phyloP scores from a whole-genome alignment of 1,140 invertebrate genomes.

The Zaprionus camerounensis region DNA sequence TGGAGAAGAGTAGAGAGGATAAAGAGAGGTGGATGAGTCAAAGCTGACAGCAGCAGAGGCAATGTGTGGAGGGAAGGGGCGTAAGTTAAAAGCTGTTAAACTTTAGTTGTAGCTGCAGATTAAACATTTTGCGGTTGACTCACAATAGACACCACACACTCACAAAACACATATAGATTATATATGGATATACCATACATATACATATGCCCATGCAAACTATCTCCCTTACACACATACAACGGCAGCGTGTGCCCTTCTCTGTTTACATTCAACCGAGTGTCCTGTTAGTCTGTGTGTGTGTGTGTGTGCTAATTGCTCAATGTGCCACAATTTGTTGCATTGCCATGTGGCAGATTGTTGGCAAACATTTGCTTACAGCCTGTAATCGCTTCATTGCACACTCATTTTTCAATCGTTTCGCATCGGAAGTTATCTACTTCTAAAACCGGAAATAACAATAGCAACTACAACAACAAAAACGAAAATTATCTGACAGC shows the following conservation, averaged over 20 bases:
- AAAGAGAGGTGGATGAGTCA: background rate
- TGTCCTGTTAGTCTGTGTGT: background rate
- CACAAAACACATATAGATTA: background rate
- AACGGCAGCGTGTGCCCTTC: constrained; percentile 6
- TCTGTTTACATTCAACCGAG: constrained; percentile 29
- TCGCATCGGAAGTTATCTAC: constrained; percentile 26
- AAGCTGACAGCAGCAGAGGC: background rate
- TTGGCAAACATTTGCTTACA: constrained; percentile 60
- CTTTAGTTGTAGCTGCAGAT: constrained; percentile 39
- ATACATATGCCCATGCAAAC: background rate
- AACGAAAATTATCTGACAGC: constrained; percentile 24
- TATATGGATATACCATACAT: background rate
- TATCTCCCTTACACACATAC: background rate
- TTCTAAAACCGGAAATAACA: constrained; percentile 28
- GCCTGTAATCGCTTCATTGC: constrained; percentile 55
- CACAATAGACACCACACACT: constrained; percentile 7
- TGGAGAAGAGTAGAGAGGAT: constrained; percentile 64
- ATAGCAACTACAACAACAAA: constrained; percentile 25
- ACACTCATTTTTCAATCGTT: constrained; percentile 37
- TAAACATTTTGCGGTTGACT: constrained; percentile 34
- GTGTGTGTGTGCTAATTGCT: constrained; percentile 53
- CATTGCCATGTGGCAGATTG: constrained; percentile 30
- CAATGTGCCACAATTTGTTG: constrained; percentile 60
- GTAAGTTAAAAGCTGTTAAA: constrained; percentile 31
- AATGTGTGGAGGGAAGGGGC: background rate